Evolutionary conservation across 53 echinoderm and acorn worm genomes (phyloP), one percentile per base, ranked within the genome.

Genomic region (Mesocentrotus franciscanus): DNA sequence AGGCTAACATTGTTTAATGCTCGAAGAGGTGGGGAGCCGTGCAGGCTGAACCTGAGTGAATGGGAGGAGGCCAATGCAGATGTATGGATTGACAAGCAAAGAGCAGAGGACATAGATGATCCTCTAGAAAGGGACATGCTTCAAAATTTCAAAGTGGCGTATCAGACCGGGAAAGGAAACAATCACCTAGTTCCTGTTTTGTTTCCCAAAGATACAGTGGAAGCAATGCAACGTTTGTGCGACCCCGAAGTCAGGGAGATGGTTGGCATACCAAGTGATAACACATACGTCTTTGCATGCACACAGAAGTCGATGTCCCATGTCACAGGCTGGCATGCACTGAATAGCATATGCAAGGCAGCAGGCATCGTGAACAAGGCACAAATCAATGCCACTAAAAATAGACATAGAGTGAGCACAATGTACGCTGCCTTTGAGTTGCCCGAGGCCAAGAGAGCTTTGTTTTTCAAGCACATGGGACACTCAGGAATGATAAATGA

Each of bases 181-280:
- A 93, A 18, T 60, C 93, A 68, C 60, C 71, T 55, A 89, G 92
- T 30, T 56, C 90, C 22, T 95, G 92, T 92, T 61, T 35, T 57
- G 12, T 30, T 76, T 13, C 76, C 76, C 29, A 76, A 24, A 16
- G 76, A 76, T 33, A 30, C 32, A 30, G 4, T 30, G 10, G 34
- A 30, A 26, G 26, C 76, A 30, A 13, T 76, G 33, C 30, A 13
- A 30, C 11, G 12, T 11, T 30, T 76, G 11, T 30, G 76, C 26
- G 76, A 76, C 32, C 24, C 24, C 30, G 76, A 76, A 33, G 34
- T 76, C 29, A 6, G 76, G 10, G 29, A 30, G 12, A 14, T 30
- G 8, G 76, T 30, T 13, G 32, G 34, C 4, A 30, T 76, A 8
- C 11, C 8, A 14, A 13, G 4, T 12, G 34, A 11, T 14, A 75